These are phyloP conservation scores for Chloroceryle amazona DNA, from an alignment of 2,797 vertebrate genomes.

Conservation along the genomic window DNA sequence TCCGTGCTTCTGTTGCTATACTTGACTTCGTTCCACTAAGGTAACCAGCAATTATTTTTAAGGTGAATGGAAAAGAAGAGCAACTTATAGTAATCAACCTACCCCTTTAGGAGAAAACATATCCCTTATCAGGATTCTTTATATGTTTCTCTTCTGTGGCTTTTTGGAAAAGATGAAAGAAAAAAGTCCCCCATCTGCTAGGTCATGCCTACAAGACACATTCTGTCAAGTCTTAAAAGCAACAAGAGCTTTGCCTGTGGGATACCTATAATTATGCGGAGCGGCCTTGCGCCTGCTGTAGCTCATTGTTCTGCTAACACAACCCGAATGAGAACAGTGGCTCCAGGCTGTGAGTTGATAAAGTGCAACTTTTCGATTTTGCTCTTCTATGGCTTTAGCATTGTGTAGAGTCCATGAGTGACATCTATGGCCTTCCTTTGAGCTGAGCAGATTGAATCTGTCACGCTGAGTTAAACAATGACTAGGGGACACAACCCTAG, in stretches of 20 bases:
- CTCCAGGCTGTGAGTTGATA: slow-evolving; percentile 88
- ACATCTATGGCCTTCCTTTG: slow-evolving; percentile 84
- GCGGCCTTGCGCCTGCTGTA: slow-evolving; percentile 80
- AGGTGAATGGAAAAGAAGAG: slow-evolving; percentile 78
- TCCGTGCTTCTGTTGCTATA: slow-evolving; percentile 72
- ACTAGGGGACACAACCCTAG: slow-evolving; percentile 85
- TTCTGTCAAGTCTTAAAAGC: slow-evolving; percentile 87
- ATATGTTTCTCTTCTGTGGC: slow-evolving; percentile 82
- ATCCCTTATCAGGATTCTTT: slow-evolving; percentile 84
- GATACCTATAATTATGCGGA: slow-evolving; percentile 87
- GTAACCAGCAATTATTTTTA: slow-evolving; percentile 79
- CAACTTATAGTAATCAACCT: slow-evolving; percentile 80
- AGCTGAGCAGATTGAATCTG: slow-evolving; percentile 90
- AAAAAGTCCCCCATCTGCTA: slow-evolving; percentile 84
- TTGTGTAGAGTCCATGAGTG: slow-evolving; percentile 81
- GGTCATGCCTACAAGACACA: slow-evolving; percentile 88
- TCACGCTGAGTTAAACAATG: slow-evolving; percentile 91
- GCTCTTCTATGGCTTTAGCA: slow-evolving; percentile 74
- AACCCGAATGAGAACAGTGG: slow-evolving; percentile 83
- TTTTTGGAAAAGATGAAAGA: slow-evolving; percentile 83
- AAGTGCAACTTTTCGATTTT: slow-evolving; percentile 89
- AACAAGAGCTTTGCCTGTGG: slow-evolving; percentile 86
- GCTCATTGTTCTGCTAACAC: slow-evolving; percentile 85
- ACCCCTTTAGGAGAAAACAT: slow-evolving; percentile 82
- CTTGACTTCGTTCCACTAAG: slow-evolving; percentile 82